phyloP scores from a whole-genome alignment of 2,797 vertebrate species.

The Schizopygopsis malacanthus region DNA sequence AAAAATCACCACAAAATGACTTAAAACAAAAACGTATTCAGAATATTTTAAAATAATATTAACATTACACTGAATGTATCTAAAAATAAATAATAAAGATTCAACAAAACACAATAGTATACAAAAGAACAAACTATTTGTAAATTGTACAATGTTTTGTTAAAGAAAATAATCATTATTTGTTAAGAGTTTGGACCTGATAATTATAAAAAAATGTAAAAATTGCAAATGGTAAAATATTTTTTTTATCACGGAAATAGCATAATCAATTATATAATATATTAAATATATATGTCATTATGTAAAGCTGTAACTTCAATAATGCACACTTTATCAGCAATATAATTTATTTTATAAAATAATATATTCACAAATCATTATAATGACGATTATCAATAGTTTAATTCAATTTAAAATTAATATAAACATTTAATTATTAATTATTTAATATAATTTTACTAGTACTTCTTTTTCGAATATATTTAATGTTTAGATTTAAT shows the following conservation, averaged over 20 bases:
- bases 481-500: too few species aligned
- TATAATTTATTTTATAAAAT: not conserved
- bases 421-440: not conserved
- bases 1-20: not conserved
- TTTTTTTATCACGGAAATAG: not conserved
- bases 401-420: not conserved
- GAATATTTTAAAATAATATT: not conserved
- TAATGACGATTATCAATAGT: not conserved
- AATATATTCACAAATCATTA: not conserved
- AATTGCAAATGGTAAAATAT: not conserved
- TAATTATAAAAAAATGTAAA: not conserved
- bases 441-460: not conserved
- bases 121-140: not conserved
- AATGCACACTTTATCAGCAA: not conserved
- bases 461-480: not conserved
- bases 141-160: not conserved
- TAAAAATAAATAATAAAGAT: not conserved
- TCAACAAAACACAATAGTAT: not conserved
- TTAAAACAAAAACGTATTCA: not conserved
- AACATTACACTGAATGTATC: not conserved
- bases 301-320: not conserved
- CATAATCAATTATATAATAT: not conserved
- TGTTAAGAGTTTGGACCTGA: not conserved
- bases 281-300: not conserved
- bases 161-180: not conserved